Conservation (phyloP, 2,797 vertebrate genomes). For the Capromys pilorides region DNA sequence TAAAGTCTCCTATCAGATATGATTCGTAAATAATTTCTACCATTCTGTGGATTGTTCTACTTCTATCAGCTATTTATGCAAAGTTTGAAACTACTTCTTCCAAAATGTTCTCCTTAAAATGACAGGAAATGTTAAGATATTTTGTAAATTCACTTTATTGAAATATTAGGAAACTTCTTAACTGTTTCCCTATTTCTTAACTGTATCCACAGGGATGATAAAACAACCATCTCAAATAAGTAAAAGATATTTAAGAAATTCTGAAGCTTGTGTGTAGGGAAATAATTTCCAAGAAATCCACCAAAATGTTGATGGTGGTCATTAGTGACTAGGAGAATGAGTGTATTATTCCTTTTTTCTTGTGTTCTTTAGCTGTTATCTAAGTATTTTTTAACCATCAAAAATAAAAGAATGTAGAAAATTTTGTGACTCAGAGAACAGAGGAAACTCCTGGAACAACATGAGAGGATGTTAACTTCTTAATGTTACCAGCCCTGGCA, state of each 20-base stretch:
- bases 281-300: not conserved
- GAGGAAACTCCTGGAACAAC: not conserved
- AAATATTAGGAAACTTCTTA: not conserved
- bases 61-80: slow-evolving; percentile 40
- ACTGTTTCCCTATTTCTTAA: not conserved
- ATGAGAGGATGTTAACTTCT: not conserved
- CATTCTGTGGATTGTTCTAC: not conserved
- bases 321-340: not conserved
- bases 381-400: not conserved
- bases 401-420: not conserved
- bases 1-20: not conserved
- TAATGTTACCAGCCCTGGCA: accelerated
- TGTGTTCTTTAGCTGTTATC: slow-evolving; percentile 2
- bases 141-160: slow-evolving; percentile 32
- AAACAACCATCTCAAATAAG: not conserved
- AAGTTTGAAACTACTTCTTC: not conserved
- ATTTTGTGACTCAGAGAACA: not conserved
- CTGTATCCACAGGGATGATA: not conserved
- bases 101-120: slow-evolving; percentile 27
- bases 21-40: slow-evolving; percentile 26
- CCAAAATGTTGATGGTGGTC: slow-evolving; percentile 11
- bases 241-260: not conserved
- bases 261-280: not conserved
- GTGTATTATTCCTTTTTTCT: not conserved
- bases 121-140: not conserved